Percentiles rank a stretch among this genome's conserved stretches.
Evolutionary conservation across 2,113 vertebrate species (phyloP).

Genomic region (Lathamus discolor): DNA sequence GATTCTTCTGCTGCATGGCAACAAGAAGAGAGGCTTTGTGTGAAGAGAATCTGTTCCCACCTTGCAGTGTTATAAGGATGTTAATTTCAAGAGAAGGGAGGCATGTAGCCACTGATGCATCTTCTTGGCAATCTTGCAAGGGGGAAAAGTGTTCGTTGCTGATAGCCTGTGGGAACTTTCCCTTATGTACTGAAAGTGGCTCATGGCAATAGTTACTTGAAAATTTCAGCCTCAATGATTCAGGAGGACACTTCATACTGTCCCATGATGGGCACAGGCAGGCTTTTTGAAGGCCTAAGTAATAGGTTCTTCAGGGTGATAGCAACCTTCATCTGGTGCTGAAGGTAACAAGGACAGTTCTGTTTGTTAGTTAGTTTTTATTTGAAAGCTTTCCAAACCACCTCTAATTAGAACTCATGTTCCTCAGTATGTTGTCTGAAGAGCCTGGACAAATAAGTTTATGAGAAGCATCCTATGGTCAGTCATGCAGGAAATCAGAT

Average conservation of each 20-base stretch:
- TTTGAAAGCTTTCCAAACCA: background rate
- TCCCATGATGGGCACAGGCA: background rate
- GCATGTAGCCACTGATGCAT: background rate
- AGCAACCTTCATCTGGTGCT: background rate
- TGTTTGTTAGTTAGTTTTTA: background rate
- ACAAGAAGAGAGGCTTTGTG: background rate
- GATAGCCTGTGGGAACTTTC: background rate
- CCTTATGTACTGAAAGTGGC: background rate
- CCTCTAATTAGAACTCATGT: background rate
- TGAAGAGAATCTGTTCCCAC: background rate
- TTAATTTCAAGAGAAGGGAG: background rate
- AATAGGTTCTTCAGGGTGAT: background rate
- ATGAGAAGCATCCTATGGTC: background rate
- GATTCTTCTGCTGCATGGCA: background rate
- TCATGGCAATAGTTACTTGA: background rate
- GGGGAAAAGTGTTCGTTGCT: background rate
- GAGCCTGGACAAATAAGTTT: background rate
- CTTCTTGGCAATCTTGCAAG: background rate
- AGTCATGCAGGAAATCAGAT: background rate
- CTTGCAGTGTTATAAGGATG: background rate
- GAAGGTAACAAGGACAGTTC: background rate
- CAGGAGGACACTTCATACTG: background rate
- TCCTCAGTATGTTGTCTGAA: background rate
- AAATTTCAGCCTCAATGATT: background rate
- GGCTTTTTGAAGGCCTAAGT: background rate